Base-by-base conservation (phyloP, 2,888 invertebrate genomes). In the Steinernema carpocapsae region DNA sequence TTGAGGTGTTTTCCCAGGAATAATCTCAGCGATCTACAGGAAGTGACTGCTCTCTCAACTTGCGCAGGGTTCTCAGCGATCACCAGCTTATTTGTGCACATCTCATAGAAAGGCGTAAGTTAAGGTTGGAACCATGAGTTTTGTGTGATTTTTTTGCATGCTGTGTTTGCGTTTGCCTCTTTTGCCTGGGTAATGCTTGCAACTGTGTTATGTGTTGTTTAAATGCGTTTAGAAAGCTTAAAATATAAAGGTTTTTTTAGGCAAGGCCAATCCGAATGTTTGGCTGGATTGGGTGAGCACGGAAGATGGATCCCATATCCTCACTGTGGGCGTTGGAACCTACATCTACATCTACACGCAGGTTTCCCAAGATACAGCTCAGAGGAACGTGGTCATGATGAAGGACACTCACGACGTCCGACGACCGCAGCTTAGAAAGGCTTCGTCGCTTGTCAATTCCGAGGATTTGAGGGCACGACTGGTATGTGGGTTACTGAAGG, bases 301-400 rank as follows among this genome's bases (percentile, higher is more conserved):
- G 83, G 99, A 99, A 88, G 97, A 99, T 88, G 99, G 99, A 0
- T 94, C 95, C 0, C 97, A 99, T 88, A 94, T 99, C 83, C 89
- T 99, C 48, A 97, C 99, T 0, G 95, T 99, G n/a, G 85, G 85
- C 70, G 80, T 87, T 32, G 86, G 81, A 12, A 76, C 84, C 12
- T 88, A 90, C 87, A 93, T 97, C 48, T 91, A 95, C 88, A 89
- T 97, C 7, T 97, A 95, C 83, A 94, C 96, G 0, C 94, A 95
- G 0, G 93, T 97, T 0, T 95, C 95, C 0, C 94, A 94, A 80
- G 95, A 97, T 89, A 91, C 96, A 32, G 95, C 95, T 0, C 95
- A 95, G 88, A 94, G 95, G 14, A 95, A 95, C 88, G 92, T 94
- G 87, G 94, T 94, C 88, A 93, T 93, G 14, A 93, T 93, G 93